Conservation (phyloP, 2,888 invertebrate genomes). For the Drosophila mimetica region DNA sequence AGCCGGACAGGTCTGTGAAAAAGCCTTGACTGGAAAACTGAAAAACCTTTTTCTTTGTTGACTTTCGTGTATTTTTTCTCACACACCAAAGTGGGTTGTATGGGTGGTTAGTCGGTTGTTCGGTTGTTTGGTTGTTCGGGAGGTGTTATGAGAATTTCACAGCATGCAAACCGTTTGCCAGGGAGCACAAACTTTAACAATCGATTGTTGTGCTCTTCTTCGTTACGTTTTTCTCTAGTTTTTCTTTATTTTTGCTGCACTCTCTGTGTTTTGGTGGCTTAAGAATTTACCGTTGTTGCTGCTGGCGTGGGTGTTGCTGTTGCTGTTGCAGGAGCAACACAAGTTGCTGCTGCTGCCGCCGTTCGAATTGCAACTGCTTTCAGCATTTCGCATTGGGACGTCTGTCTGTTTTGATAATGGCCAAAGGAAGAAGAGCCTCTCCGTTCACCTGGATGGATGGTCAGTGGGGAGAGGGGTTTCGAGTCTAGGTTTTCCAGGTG, state of each 20-base stretch:
- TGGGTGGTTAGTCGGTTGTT: background rate
- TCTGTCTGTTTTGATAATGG: slow-evolving; percentile 7
- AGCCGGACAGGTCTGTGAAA: background rate
- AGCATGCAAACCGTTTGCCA: background rate
- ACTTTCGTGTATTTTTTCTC: slow-evolving; percentile 8
- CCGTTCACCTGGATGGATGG: slow-evolving; percentile 5
- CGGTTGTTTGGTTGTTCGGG: background rate
- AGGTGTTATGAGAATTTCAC: background rate
- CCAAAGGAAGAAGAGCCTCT: background rate
- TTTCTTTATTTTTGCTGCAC: background rate
- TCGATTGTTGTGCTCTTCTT: background rate
- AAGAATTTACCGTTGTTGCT: background rate
- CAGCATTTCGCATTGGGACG: slow-evolving; percentile 11
- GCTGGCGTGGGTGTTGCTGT: slow-evolving; percentile 9
- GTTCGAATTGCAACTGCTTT: background rate
- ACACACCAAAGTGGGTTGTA: background rate
- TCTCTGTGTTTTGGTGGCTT: background rate
- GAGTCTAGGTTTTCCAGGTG: no score
- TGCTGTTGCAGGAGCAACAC: background rate
- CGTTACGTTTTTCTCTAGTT: background rate
- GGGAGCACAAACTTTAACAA: slow-evolving; percentile 1
- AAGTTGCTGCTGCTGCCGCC: background rate
- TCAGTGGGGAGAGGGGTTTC: background rate
- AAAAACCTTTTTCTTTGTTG: background rate
- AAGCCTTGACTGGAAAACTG: background rate